Evolutionary conservation across 1,140 invertebrate genomes (phyloP).

Genomic region (Procambarus clarkii): DNA sequence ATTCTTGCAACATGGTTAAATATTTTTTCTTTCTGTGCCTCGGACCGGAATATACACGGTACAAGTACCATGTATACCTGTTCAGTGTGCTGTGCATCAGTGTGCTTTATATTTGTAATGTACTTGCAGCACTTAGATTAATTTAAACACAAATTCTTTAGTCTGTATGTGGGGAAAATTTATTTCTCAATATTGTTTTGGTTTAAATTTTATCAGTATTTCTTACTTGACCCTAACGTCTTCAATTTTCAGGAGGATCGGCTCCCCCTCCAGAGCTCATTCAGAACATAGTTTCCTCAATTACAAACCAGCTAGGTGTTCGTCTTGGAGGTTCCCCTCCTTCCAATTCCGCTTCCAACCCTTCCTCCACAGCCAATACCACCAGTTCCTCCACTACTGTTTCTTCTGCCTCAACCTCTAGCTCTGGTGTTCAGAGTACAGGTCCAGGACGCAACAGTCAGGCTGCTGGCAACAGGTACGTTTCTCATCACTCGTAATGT

Average conservation of each 20-base stretch:
- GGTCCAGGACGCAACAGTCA: constrained; percentile 66
- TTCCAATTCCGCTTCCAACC: constrained; percentile 34
- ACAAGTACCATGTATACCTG: too few species aligned
- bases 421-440: constrained; percentile 47
- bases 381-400: constrained; percentile 17
- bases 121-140: too few species aligned
- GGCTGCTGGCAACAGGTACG: constrained; percentile 69
- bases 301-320: constrained; percentile 75
- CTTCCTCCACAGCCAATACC: constrained; percentile 34
- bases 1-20: too few species aligned
- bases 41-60: too few species aligned
- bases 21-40: too few species aligned
- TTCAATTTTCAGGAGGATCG: constrained; percentile 72
- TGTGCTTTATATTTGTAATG: too few species aligned
- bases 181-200: too few species aligned
- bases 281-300: constrained; percentile 81
- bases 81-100: too few species aligned
- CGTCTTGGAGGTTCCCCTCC: constrained; percentile 73
- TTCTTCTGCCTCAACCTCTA: constrained; percentile 20
- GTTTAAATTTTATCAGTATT: too few species aligned
- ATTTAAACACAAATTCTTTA: too few species aligned
- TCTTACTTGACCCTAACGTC: too few species aligned
- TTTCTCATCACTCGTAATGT: not conserved
- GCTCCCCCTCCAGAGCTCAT: constrained; percentile 78
- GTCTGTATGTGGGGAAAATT: too few species aligned